A percentile compares a stretch with the other conserved stretches of the same genome.
Conservation (phyloP, 2,888 invertebrate species). For the Calameuta filiformis region DNA sequence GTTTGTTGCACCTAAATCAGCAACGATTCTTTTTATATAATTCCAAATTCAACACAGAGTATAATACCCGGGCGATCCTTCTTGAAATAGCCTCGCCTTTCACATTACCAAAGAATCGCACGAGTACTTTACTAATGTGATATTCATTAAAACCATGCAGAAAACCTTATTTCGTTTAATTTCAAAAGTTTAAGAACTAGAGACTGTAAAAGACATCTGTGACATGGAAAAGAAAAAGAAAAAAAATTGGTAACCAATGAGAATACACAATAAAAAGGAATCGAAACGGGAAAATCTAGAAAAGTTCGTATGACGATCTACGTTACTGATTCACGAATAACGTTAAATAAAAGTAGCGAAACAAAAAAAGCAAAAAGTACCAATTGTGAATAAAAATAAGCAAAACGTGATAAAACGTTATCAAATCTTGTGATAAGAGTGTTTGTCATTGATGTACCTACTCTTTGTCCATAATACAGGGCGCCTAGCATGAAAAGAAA, state of each 20-base stretch:
- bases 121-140: neutral
- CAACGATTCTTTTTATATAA: constrained; percentile 23
- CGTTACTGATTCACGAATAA: neutral
- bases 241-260: neutral
- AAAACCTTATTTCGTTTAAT: neutral
- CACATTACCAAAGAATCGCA: neutral
- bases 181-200: too few relatives aligned
- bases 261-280: constrained; percentile 25
- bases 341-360: constrained; percentile 8
- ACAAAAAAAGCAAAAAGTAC: constrained; percentile 13
- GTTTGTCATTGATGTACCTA: constrained; percentile 56
- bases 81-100: neutral
- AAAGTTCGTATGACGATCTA: constrained; percentile 7
- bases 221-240: neutral
- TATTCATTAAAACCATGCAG: constrained; percentile 27
- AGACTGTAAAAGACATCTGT: neutral
- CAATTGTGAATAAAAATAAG: constrained; percentile 5
- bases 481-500: constrained; percentile 65
- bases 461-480: constrained; percentile 64
- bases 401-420: neutral
- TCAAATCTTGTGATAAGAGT: neutral
- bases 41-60: neutral
- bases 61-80: neutral
- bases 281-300: neutral
- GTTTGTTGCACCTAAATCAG: constrained; percentile 78